A percentile compares a stretch with the other conserved stretches of the same genome.
Conservation (phyloP, 2,888 invertebrate species). For the Pristionchus fissidentatus region DNA sequence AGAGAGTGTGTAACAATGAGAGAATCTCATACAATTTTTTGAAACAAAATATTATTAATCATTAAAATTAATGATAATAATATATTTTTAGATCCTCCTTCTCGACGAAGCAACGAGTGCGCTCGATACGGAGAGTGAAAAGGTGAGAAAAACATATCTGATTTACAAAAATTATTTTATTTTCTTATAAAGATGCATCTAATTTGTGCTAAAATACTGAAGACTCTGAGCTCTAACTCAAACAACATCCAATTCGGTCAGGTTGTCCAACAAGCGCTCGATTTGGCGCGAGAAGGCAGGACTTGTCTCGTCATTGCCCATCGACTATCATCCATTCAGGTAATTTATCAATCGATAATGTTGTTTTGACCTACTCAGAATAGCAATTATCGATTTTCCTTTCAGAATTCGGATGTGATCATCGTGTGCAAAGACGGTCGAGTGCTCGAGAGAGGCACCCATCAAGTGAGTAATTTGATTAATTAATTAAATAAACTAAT, state of each 20-base stretch:
- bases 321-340: conserved; percentile 83
- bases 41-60: no score
- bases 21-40: neutral
- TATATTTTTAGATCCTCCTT: conserved; percentile 71
- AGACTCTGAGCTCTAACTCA: no score
- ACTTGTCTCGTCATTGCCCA: conserved; percentile 91
- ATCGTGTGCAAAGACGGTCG: conserved; percentile 74
- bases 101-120: conserved; percentile 69
- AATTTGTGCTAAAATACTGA: no score
- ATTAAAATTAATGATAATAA: neutral
- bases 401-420: conserved; percentile 83
- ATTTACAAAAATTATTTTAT: neutral
- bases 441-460: conserved; percentile 68
- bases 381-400: no score
- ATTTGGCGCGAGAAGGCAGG: conserved; percentile 84
- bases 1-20: no score
- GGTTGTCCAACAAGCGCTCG: conserved; percentile 89
- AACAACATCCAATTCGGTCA: conserved; percentile 77
- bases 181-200: no score
- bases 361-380: neutral
- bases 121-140: conserved; percentile 69
- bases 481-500: no score
- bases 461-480: conserved; percentile 52
- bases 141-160: conserved; percentile 75
- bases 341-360: neutral